Evolutionary conservation across 37 sponge, comb jelly and placozoan species (phyloP), one percentile per base, ranked within the genome.

Genomic region (Halichondria panicea): DNA sequence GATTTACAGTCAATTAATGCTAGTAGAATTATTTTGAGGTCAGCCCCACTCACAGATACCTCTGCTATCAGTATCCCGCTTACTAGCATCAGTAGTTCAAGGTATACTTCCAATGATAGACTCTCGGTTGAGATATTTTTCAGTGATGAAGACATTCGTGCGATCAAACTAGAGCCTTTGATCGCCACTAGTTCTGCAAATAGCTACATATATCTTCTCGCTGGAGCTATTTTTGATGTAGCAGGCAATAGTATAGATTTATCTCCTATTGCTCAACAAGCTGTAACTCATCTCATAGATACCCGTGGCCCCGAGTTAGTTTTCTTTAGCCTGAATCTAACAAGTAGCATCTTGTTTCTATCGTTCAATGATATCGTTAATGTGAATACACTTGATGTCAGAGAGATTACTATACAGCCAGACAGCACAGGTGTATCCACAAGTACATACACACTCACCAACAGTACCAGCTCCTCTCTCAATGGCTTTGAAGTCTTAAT

Each of bases 281-380:
- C 71, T 36, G 34, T 43, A 0, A 61, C 24, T 8, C 56, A 66
- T 46, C 48, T 42, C 1, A 54, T 7, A 50, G 91, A 91, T 45
- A 58, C 63, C 35, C 38, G 74, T 31, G 79, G 87, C 4, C 91
- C 91, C 18, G 4, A 53, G 63, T 36, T 91, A 55, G 30, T 63
- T 24, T 86, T 79, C 4, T 91, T 86, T 53, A 46, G 24, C 28
- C 76, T 91, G 2, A 78, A 91, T 68, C 77, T 93, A 38, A 89
- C 85, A 22, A 44, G 82, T 9, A 74, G 74, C 52, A 86, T 84
- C 25, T 63, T 93, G 13, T 36, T n/a, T 31, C 54, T 93, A 13
- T 75, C 58, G 0, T 93, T 88, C 62, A 56, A 82, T 70, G 94
- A 93, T 44, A 58, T 89, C 19, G 78, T 89, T 12, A 42, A 72